Percentiles rank a stretch among this genome's conserved stretches.
phyloP scores from a whole-genome alignment of 2,888 invertebrate genomes.

The Julus scanicus region DNA sequence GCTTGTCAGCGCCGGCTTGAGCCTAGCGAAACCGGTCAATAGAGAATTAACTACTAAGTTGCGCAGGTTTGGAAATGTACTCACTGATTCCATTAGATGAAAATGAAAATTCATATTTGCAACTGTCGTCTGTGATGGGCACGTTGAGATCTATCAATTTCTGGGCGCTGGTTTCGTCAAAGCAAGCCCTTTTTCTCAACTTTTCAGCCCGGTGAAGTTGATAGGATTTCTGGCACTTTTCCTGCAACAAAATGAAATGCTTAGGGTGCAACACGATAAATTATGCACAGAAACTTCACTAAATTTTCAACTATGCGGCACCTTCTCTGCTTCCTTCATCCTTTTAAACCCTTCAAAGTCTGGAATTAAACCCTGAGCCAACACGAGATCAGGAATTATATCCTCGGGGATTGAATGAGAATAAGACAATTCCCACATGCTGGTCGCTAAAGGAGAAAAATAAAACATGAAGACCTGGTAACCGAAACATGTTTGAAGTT shows the following conservation, averaged over 20 bases:
- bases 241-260: background rate
- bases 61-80: background rate
- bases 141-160: background rate
- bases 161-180: background rate
- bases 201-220: background rate
- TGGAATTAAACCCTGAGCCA: constrained; percentile 73
- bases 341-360: constrained; percentile 66
- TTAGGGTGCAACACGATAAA: background rate
- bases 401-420: constrained; percentile 82
- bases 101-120: constrained; percentile 52
- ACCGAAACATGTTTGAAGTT: no score
- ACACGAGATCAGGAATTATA: constrained; percentile 75
- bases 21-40: no score
- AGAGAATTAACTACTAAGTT: no score
- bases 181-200: background rate
- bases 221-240: background rate
- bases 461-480: no score
- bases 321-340: background rate
- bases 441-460: no score
- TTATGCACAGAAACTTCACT: background rate
- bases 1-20: no score
- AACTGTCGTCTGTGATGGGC: constrained; percentile 51
- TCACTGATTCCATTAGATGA: background rate
- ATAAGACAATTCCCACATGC: constrained; percentile 81
- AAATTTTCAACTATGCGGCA: no score